These are phyloP conservation scores for Taxidea taxus DNA, from an alignment of 2,113 vertebrate species.

Conservation along the genomic window DNA sequence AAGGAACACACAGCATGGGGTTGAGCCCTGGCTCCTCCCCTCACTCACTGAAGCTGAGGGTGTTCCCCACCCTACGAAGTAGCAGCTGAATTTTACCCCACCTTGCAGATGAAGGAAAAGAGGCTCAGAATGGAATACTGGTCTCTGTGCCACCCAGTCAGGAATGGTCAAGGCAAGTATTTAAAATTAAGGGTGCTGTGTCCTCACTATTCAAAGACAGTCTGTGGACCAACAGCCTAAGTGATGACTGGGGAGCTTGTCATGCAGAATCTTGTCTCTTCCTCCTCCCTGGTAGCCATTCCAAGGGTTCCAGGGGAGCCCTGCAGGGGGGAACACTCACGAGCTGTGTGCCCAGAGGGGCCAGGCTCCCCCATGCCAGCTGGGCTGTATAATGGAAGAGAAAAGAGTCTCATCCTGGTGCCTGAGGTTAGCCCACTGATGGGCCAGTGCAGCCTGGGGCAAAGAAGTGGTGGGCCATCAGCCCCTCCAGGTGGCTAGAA, in stretches of 20 bases:
- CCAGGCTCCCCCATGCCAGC: neutral
- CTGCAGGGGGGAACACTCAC: too few species aligned
- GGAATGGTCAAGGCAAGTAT: neutral
- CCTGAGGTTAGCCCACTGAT: neutral
- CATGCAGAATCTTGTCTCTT: neutral
- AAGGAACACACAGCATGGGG: neutral
- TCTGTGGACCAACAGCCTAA: too few species aligned
- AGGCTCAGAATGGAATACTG: neutral
- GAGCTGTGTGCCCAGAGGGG: neutral
- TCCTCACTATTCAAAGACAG: neutral
- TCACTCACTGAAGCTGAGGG: neutral
- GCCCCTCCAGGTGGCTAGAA: neutral
- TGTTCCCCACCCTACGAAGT: neutral
- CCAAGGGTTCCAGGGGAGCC: neutral
- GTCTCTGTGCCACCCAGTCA: neutral
- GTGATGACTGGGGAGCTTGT: neutral
- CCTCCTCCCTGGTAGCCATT: neutral
- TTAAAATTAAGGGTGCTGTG: neutral
- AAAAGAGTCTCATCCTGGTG: neutral
- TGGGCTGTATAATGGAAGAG: neutral
- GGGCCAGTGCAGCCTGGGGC: neutral
- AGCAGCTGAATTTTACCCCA: neutral
- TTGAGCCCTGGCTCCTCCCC: too few species aligned
- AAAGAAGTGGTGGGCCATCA: neutral
- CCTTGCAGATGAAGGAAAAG: neutral